Conservation (phyloP, 2,888 invertebrate genomes). For the Phanerotoma sp. region DNA sequence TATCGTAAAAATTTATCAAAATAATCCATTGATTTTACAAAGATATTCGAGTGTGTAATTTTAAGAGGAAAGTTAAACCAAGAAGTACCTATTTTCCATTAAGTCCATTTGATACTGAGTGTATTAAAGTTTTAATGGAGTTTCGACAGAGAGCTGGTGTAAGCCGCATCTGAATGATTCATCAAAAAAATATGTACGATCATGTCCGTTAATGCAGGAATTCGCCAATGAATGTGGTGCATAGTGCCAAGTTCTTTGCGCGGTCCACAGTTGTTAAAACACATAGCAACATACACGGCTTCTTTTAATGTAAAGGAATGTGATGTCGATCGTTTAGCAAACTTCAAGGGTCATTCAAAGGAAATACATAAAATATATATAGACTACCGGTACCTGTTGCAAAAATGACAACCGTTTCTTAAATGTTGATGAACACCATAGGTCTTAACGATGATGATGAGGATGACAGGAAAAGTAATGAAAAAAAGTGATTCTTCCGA, state of each 20-base stretch:
- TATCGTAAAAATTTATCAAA: no score
- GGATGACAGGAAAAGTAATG: background rate
- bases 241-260: conserved; percentile 12
- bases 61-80: conserved; percentile 20
- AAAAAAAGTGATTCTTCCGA: no score
- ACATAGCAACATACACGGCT: conserved; percentile 18
- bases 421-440: conserved; percentile 7
- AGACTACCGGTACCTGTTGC: conserved; percentile 3
- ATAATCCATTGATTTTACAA: background rate
- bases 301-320: background rate
- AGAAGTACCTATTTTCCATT: conserved; percentile 21
- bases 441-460: conserved; percentile 38
- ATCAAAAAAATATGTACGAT: conserved; percentile 5
- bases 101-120: background rate
- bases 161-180: conserved; percentile 10
- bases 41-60: conserved; percentile 7
- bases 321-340: conserved; percentile 11
- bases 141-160: conserved; percentile 6
- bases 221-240: conserved; percentile 21
- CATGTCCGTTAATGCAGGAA: conserved; percentile 12
- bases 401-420: conserved; percentile 9
- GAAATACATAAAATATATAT: conserved; percentile 16
- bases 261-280: conserved; percentile 14
- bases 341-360: conserved; percentile 16
- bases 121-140: conserved; percentile 8